Evolutionary conservation across 2,113 vertebrate genomes (phyloP).

Genomic region (Hyaena hyaena): DNA sequence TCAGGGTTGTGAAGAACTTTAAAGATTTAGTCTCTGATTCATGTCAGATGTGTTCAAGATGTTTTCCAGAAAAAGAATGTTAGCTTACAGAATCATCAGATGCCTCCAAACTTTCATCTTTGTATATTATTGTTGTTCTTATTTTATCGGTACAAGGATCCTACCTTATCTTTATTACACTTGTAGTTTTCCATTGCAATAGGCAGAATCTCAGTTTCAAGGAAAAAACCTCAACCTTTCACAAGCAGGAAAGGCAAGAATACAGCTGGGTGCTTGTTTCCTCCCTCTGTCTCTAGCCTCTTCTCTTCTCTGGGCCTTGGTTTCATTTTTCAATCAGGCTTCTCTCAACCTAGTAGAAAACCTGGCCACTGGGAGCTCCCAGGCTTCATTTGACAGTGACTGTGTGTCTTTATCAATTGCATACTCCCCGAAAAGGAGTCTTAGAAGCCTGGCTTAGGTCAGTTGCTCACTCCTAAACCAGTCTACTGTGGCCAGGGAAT

Average conservation of each 20-base stretch:
- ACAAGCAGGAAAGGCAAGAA: not conserved
- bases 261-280: not conserved
- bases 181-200: constrained; percentile 21
- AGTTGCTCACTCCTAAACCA: not conserved
- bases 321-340: constrained; percentile 10
- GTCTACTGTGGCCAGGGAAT: not conserved
- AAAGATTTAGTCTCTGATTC: constrained; percentile 2
- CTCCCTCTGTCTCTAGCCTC: not conserved
- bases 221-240: not conserved
- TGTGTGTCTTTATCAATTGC: not conserved
- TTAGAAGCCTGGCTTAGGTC: not conserved
- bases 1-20: not conserved
- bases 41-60: not conserved
- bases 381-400: not conserved
- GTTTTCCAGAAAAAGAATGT: constrained; percentile 26
- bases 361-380: not conserved
- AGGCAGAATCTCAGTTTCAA: not conserved
- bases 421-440: not conserved
- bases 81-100: not conserved
- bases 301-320: not conserved
- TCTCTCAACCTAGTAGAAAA: not conserved
- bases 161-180: not conserved
- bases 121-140: not conserved
- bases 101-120: not conserved
- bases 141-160: not conserved